Base-by-base conservation (phyloP, 2,797 vertebrate genomes). In the Perodicticus potto region DNA sequence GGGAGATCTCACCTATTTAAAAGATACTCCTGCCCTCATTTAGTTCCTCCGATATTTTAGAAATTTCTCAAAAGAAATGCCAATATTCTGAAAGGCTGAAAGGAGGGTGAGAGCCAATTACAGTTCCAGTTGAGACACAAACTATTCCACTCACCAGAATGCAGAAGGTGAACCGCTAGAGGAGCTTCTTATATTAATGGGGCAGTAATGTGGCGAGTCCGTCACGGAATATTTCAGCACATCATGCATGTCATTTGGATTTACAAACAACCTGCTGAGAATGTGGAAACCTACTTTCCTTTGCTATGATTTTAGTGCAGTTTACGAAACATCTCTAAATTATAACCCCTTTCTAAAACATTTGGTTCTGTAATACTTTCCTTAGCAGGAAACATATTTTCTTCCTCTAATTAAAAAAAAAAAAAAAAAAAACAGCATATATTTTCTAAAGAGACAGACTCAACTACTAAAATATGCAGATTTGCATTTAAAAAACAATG, bases 191-290 rank as follows among this genome's bases (percentile, higher is more conserved):
- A 40, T 45, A 83, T 72, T 85, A 93, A 81, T 43, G 22, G 19
- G 23, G 27, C 25, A 67, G 73, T 82, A 88, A 94, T 92, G 84
- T 55, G 19, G 40, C 0, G 1, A 86, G 49, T 43, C 49, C 4
- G 7, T 86, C 73, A 80, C 3, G 19, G 84, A 7, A 53, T 81
- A 88, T 88, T 84, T 93, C 53, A 93, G 65, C 43, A 63, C 29
- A 70, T 25, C 0, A 1, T 40, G 16, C 27, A 13, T 61, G 61
- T 93, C 70, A 76, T 88, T 88, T 22, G 32, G 69, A 37, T 93
- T 96, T 96, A 73, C 19, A 86, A 87, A 76, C 16, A 88, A 37
- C 16, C 63, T 63, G 4, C 34, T 80, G 88, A 96, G 34, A 97
- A 93, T 37, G 3, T 34, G 2, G 77, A 80, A 34, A 84, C 53